Percentiles rank a stretch among this genome's conserved stretches.
Evolutionary conservation across 2,888 invertebrate genomes (phyloP).

Genomic region (Aproaerema taeniolella): DNA sequence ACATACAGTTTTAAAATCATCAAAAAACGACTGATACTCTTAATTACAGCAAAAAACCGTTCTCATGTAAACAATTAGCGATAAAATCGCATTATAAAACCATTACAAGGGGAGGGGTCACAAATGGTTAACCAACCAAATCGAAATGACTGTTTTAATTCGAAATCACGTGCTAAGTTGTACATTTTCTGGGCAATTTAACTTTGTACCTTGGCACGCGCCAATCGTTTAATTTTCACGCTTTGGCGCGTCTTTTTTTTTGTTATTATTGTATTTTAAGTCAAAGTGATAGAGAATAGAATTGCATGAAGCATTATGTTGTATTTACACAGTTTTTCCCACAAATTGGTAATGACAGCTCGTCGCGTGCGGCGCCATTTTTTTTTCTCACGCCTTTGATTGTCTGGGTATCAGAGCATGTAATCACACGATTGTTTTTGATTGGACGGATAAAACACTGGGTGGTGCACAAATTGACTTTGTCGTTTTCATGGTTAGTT

Average conservation of each 20-base stretch:
- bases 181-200: conserved; percentile 52
- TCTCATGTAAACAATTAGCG: conserved; percentile 7
- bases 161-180: conserved; percentile 47
- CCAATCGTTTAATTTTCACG: conserved; percentile 39
- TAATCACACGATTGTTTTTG: conserved; percentile 48
- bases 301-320: conserved; percentile 18
- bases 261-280: conserved; percentile 7
- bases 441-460: conserved; percentile 42
- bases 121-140: conserved; percentile 21
- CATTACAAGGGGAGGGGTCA: conserved; percentile 12
- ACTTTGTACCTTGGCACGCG: conserved; percentile 39
- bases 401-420: conserved; percentile 56
- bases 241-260: conserved; percentile 26
- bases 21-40: no score
- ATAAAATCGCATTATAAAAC: conserved; percentile 5
- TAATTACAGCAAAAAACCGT: no score
- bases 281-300: conserved; percentile 13
- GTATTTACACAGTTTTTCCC: not conserved
- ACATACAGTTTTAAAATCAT: no score
- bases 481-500: no score
- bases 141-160: conserved; percentile 4
- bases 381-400: conserved; percentile 50
- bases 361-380: conserved; percentile 37
- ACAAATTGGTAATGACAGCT: conserved; percentile 22
- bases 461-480: no score